Percentiles rank a stretch among this genome's conserved stretches.
These are phyloP conservation scores for Coelinius sp. DNA, from an alignment of 2,888 invertebrate genomes.

Conservation along the genomic window DNA sequence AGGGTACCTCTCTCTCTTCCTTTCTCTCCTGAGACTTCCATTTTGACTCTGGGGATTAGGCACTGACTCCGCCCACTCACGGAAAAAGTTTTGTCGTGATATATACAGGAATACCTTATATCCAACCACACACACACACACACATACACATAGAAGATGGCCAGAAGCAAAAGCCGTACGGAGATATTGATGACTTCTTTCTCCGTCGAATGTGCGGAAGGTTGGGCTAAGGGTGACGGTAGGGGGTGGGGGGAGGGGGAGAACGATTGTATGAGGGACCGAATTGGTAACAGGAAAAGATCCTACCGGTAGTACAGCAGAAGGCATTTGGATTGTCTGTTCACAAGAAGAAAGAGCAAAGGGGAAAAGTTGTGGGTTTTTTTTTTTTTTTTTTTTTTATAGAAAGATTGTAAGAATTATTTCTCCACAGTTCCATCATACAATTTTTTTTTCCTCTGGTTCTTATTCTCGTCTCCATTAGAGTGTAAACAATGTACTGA, in stretches of 20 bases:
- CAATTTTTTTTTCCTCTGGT: background rate
- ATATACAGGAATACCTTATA: constrained; percentile 43
- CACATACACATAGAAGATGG: constrained; percentile 48
- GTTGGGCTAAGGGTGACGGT: constrained; percentile 38
- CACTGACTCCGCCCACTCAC: constrained; percentile 68
- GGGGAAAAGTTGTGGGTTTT: background rate
- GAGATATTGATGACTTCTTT: constrained; percentile 69
- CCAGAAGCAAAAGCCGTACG: constrained; percentile 64
- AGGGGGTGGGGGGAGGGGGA: constrained; percentile 37
- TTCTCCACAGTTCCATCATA: background rate
- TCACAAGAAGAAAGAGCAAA: background rate
- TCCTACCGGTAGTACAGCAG: constrained; percentile 2
- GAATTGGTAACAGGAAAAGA: constrained; percentile 28
- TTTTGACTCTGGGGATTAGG: constrained; percentile 71
- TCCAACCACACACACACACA: too few species aligned
- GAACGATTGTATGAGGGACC: constrained; percentile 34
- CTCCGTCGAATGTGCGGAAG: constrained; percentile 49
- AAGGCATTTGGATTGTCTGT: constrained; percentile 15
- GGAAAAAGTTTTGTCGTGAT: constrained; percentile 59
- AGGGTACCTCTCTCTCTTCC: too few species aligned
- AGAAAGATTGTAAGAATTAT: background rate
- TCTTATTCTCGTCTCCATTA: background rate
- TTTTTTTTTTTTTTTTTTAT: constrained; percentile 2
- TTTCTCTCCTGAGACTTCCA: constrained; percentile 70
- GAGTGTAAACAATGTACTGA: constrained; percentile 10